Evolutionary conservation across 2,113 vertebrate species (phyloP).

Genomic region (Piaya cayana): DNA sequence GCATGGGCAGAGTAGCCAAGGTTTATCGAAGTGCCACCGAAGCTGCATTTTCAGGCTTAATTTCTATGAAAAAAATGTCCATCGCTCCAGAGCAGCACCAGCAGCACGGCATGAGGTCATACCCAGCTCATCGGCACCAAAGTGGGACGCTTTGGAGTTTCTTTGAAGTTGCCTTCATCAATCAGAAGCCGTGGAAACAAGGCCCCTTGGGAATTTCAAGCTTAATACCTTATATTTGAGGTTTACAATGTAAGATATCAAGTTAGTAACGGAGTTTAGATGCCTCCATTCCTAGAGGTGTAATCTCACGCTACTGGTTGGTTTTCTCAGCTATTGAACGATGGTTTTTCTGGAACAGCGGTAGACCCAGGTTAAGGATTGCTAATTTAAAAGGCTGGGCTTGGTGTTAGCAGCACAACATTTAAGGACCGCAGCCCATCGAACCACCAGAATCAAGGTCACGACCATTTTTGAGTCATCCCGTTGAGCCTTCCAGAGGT

Average conservation of each 20-base stretch:
- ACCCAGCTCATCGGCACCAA: neutral
- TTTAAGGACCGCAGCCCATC: neutral
- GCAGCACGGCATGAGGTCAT: fast-evolving
- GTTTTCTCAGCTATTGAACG: fast-evolving
- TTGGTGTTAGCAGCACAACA: neutral
- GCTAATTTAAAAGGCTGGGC: neutral
- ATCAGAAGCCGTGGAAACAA: neutral
- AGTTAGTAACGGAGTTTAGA: neutral
- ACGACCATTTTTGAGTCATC: neutral
- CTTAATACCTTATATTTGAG: neutral
- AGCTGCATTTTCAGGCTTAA: neutral
- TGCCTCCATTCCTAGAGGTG: neutral
- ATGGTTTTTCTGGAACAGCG: neutral
- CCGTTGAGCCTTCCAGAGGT: neutral
- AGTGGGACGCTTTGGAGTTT: neutral
- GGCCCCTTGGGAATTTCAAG: neutral
- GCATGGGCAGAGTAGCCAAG: fast-evolving
- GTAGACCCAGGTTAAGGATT: neutral
- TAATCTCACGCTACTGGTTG: neutral
- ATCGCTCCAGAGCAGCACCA: neutral
- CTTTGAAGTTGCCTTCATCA: neutral
- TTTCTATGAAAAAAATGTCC: neutral
- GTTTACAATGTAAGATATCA: neutral
- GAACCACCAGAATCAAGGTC: neutral
- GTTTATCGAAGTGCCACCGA: neutral